Base-by-base conservation (phyloP, 37 sponge, comb jelly and placozoan species). In the Beroe forskalii region DNA sequence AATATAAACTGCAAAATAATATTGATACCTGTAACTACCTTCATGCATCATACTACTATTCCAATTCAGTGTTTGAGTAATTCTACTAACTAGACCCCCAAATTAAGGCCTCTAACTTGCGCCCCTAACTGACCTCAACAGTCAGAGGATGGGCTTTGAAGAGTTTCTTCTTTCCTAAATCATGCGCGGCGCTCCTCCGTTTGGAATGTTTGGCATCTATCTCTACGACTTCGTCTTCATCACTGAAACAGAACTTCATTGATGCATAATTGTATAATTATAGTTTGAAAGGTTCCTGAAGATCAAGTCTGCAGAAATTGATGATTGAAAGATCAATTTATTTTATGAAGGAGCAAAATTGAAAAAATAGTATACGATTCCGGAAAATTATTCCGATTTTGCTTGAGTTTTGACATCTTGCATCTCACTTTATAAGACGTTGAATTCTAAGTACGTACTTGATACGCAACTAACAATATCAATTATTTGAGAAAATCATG, bases 91-190 rank as follows among this genome's bases (percentile, higher is more conserved):
- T n/a, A n/a, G n/a, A n/a, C n/a, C n/a, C n/a, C n/a, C n/a, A n/a
- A n/a, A n/a, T n/a, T n/a, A n/a, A n/a, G n/a, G n/a, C n/a, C n/a
- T n/a, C n/a, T n/a, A n/a, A n/a, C n/a, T n/a, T n/a, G n/a, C n/a
- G n/a, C n/a, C n/a, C n/a, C n/a, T n/a, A 36, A 43, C 48, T 44
- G 12, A 80, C 86, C 86, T 80, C 86, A 27, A 80, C 86, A 44
- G 86, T 80, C 1, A 80, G 86, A 44, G 86, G 86, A 80, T 80
- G 86, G 40, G 86, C 86, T 43, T 43, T 80, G 30, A 80, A 80
- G 0, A 80, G 38, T n/a, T 80, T 80, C 86, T 80, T 80, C 30
- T 80, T 80, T 2, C 86, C 86, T 2, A 37, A 48, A 80, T 80
- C 86, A 44, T 80, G 37, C 24, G 40, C 86, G 30, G 86, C 86